phyloP scores from a whole-genome alignment of 2,113 vertebrate genomes.

The Festucalex cinctus region DNA sequence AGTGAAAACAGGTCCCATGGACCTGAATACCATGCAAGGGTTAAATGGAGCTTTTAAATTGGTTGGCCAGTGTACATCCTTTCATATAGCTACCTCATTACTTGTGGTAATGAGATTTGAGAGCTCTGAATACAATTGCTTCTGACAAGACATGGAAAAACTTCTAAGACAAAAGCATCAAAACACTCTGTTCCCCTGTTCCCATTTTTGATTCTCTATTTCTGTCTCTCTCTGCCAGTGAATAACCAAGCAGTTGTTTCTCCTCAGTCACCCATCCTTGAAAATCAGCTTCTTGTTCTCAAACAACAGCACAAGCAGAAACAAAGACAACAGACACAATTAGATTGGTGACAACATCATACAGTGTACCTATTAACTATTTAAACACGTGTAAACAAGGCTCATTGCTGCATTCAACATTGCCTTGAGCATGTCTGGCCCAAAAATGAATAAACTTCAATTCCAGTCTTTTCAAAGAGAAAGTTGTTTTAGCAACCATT shows the following conservation, averaged over 20 bases:
- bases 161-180: slow-evolving; percentile 38
- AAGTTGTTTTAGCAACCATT: slow-evolving; percentile 66
- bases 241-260: slow-evolving; percentile 41
- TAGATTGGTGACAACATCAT: slow-evolving; percentile 32
- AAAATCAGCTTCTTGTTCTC: slow-evolving; percentile 30
- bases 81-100: slow-evolving; percentile 12
- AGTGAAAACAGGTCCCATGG: too few relatives aligned
- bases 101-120: slow-evolving; percentile 24
- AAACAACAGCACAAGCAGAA: slow-evolving; percentile 10
- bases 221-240: slow-evolving; percentile 34
- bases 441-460: slow-evolving; percentile 59
- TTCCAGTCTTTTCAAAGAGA: slow-evolving; percentile 62
- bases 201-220: slow-evolving; percentile 42
- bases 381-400: slow-evolving; percentile 53
- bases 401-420: slow-evolving; percentile 33
- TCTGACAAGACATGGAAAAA: slow-evolving; percentile 57
- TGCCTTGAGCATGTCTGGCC: slow-evolving; percentile 50
- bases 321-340: slow-evolving; percentile 33
- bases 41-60: background rate
- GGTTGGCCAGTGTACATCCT: background rate
- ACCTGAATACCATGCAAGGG: too few relatives aligned
- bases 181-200: slow-evolving; percentile 25
- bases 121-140: slow-evolving; percentile 41
- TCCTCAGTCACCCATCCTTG: slow-evolving; percentile 14
- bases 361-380: slow-evolving; percentile 43